A percentile compares a stretch with the other conserved stretches of the same genome.
Evolutionary conservation across 2,888 invertebrate species (phyloP).

Genomic region (Erynnis tages): DNA sequence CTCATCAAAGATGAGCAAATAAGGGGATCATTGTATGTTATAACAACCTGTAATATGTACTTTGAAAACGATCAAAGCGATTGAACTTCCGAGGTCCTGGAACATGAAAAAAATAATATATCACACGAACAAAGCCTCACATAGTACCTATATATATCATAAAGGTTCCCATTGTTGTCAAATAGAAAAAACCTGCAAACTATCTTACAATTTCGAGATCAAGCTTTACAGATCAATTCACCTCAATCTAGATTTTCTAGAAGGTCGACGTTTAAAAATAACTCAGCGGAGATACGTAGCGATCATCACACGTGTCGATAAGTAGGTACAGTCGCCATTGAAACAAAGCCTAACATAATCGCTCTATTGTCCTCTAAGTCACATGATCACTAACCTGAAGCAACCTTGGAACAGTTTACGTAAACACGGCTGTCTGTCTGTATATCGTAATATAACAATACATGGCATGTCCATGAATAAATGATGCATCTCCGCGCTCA

Average conservation of each 20-base stretch:
- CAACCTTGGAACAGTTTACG: constrained; percentile 7
- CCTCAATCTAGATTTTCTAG: background rate
- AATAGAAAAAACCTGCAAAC: too few species aligned
- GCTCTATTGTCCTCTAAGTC: constrained; percentile 1
- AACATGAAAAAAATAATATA: too few species aligned
- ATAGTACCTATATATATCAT: too few species aligned
- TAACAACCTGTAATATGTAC: too few species aligned
- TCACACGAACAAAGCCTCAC: too few species aligned
- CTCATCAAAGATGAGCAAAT: too few species aligned
- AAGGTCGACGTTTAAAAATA: background rate
- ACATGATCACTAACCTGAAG: constrained; percentile 4
- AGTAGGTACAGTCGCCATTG: background rate
- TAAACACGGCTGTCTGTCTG: background rate
- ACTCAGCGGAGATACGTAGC: background rate
- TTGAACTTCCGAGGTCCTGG: too few species aligned
- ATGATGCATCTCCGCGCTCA: constrained; percentile 16
- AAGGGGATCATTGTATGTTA: too few species aligned
- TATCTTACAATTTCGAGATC: too few species aligned
- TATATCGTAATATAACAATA: constrained; percentile 1
- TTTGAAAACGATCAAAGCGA: too few species aligned
- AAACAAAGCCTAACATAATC: background rate
- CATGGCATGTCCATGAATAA: constrained; percentile 13
- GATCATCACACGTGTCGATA: constrained; percentile 4
- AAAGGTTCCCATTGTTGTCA: too few species aligned
- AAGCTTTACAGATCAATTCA: too few species aligned